Evolutionary conservation across 2,797 vertebrate genomes (phyloP), one percentile per base, ranked within the genome.

Genomic region (Hydrolagus colliei): DNA sequence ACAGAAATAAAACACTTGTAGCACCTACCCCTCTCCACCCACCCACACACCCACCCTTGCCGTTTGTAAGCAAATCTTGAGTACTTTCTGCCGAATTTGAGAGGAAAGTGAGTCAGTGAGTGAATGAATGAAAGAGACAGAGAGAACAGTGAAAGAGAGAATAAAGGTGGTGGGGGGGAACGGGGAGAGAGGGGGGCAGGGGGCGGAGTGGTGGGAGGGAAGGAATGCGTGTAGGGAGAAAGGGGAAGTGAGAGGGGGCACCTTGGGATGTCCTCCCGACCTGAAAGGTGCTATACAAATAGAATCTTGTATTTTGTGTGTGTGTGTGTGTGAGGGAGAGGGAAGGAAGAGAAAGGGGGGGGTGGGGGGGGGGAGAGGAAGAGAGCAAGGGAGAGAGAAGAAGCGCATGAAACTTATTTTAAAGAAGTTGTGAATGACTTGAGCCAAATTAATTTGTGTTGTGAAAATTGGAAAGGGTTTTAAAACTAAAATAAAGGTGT

Each of bases 1-100:
- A 98, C 97, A 98, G 96, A 98, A 98, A 97, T 97, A 95, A 95
- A 80, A 27, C 27, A 1, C 89, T 91, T 89, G 90, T 90, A 88
- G 87, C 88, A 90, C 68, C 59, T 32, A 41, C 27, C 27, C n/a
- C n/a, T 65, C 22, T 9, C n/a, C 59, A 16, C 16, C 22, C 14
- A 9, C 32, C n/a, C 59, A 16, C 16, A 11, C 14, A 9, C 32
- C 77, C 77, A 35, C 13, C 22, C 12, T 20, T 20, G 14, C 52
- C 32, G 27, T 80, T 86, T 73, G 62, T 73, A 1, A 80, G 41
- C 41, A 84, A 84, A 32, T 68, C 41, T 27, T 27, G 16, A 84
- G 22, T 52, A 84, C 67, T 84, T 84, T 84, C 79, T 84, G 79
- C 41, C 41, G 1, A 6, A 52, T 52, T 27, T 52, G 41, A 52